These are phyloP conservation scores for Sycophaga agraensis DNA, from an alignment of 1,140 invertebrate genomes.

Conservation along the genomic window DNA sequence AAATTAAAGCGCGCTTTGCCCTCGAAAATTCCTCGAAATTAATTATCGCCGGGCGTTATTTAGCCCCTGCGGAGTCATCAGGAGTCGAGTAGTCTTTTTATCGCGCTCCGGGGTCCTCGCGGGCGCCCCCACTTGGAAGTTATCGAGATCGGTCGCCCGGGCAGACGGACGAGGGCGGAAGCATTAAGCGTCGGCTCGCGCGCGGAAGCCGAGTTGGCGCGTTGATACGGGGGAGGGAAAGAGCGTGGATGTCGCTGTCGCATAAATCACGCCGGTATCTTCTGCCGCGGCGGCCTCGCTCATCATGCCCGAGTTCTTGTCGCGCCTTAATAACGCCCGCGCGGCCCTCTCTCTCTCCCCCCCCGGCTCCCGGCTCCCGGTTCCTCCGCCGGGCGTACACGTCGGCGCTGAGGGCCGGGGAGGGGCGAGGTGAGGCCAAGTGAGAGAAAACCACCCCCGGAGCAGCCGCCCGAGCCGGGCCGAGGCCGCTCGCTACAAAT, in stretches of 20 bases:
- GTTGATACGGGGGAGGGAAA: no score
- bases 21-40: no score
- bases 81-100: no score
- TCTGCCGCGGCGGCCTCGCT: constrained; percentile 51
- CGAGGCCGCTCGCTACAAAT: constrained; percentile 53
- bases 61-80: no score
- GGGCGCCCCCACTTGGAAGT: no score
- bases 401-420: background rate
- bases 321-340: constrained; percentile 57
- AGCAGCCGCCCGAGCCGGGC: constrained; percentile 4
- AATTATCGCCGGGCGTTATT: no score
- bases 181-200: no score
- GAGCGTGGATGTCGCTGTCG: constrained; percentile 48
- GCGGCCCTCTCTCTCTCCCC: constrained; percentile 19
- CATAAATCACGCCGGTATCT: constrained; percentile 56
- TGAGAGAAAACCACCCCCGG: constrained; percentile 16
- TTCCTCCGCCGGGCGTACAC: background rate
- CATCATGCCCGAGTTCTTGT: constrained; percentile 57
- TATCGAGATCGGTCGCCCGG: no score
- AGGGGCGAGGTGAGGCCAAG: background rate
- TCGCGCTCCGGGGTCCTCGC: no score
- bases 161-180: no score
- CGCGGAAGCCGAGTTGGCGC: no score
- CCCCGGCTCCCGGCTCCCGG: background rate
- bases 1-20: no score